Conservation (phyloP, 92 coral and sea anemone genomes). For the Plumapathes pennacea region DNA sequence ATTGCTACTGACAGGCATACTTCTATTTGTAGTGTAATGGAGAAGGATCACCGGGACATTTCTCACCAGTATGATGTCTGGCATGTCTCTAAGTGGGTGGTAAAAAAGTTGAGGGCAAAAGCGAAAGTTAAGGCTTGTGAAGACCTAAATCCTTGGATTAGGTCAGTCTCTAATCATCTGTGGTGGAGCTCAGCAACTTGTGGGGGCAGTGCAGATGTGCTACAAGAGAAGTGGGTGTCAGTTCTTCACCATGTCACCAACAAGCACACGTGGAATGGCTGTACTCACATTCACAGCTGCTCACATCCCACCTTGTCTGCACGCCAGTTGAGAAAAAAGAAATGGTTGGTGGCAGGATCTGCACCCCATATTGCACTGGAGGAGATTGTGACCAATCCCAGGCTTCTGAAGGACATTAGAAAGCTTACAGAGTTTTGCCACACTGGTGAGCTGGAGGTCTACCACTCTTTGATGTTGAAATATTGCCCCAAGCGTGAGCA, state of each 20-base stretch:
- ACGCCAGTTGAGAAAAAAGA: constrained; percentile 9
- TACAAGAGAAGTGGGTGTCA: constrained; percentile 40
- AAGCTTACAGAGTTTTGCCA: constrained; percentile 53
- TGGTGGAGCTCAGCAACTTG: constrained; percentile 63
- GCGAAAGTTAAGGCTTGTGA: constrained; percentile 26
- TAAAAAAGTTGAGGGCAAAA: constrained; percentile 2
- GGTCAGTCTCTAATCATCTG: constrained; percentile 45
- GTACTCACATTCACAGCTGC: constrained; percentile 17
- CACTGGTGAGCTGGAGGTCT: constrained; percentile 52
- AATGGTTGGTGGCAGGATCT: constrained; percentile 46
- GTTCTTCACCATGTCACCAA: constrained; percentile 21
- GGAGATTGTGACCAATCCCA: constrained; percentile 27
- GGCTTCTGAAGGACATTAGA: constrained; percentile 27
- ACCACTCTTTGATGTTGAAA: constrained; percentile 59
- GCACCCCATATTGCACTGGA: constrained; percentile 49
- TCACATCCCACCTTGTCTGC: constrained; percentile 28
- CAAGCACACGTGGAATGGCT: constrained; percentile 29
- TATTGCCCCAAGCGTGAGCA: constrained; percentile 55
- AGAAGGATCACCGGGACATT: not conserved
- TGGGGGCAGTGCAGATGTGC: constrained; percentile 20
- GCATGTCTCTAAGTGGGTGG: constrained; percentile 4
- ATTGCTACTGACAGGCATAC: constrained; percentile 52
- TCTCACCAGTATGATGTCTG: constrained; percentile 2
- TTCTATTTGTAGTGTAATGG: constrained; percentile 6
- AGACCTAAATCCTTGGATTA: constrained; percentile 48